These are phyloP conservation scores for Agrochola lychnidis DNA, from an alignment of 2,888 invertebrate species.

Conservation along the genomic window DNA sequence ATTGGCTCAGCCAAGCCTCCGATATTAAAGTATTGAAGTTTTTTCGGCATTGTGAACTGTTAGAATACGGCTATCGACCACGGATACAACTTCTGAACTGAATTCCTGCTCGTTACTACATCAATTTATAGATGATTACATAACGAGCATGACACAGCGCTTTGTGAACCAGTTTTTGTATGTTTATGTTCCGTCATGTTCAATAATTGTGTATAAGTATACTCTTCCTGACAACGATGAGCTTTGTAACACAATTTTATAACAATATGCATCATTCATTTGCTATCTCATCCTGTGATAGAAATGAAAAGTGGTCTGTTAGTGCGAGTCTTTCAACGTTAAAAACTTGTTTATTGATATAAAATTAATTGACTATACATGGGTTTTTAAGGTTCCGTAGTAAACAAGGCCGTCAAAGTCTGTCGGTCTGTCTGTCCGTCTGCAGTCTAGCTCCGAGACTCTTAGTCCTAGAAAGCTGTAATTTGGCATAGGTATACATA, in stretches of 20 bases:
- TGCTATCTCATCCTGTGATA: conserved; percentile 24
- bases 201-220: neutral
- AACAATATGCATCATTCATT: neutral
- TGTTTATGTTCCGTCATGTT: neutral
- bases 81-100: conserved; percentile 15
- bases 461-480: too few relatives aligned
- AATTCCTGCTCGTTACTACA: neutral
- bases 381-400: neutral
- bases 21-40: conserved; percentile 77
- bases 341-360: neutral
- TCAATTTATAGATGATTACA: conserved; percentile 21
- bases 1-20: conserved; percentile 80
- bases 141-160: conserved; percentile 33
- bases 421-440: too few relatives aligned
- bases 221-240: neutral
- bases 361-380: neutral
- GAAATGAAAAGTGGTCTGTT: neutral
- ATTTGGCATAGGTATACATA: too few relatives aligned
- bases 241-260: neutral
- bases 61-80: conserved; percentile 9
- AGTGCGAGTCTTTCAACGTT: neutral
- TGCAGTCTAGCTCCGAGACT: too few relatives aligned
- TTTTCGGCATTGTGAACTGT: conserved; percentile 70
- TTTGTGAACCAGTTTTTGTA: conserved; percentile 36
- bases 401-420: too few relatives aligned